These are phyloP conservation scores for Ceyx margarethae DNA, from an alignment of 2,113 vertebrate species.

Conservation along the genomic window DNA sequence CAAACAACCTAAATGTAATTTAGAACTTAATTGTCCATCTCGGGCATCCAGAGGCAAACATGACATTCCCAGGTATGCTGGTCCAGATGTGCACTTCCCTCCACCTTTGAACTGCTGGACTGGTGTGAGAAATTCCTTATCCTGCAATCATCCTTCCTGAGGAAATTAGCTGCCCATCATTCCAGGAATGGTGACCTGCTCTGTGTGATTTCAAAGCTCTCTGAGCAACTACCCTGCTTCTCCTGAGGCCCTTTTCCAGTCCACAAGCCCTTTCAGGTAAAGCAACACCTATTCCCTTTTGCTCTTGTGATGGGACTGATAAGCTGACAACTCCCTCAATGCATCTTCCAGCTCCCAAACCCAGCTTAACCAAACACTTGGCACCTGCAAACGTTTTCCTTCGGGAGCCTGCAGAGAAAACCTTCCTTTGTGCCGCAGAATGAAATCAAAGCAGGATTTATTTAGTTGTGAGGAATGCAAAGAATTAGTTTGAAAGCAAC, in stretches of 20 bases:
- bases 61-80: not conserved
- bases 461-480: not conserved
- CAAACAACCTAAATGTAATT: not conserved
- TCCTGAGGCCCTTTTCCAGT: not conserved
- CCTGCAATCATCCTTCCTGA: not conserved
- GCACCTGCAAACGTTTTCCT: constrained; percentile 16
- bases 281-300: not conserved
- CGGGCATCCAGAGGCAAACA: not conserved
- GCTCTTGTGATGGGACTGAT: not conserved
- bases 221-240: not conserved
- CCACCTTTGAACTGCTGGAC: not conserved
- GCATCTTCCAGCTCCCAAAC: not conserved
- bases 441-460: constrained; percentile 25
- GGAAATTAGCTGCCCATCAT: not conserved
- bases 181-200: not conserved
- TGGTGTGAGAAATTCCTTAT: not conserved
- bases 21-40: not conserved
- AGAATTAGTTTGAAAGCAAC: constrained; percentile 15
- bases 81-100: not conserved
- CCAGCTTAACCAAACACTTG: not conserved
- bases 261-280: constrained; percentile 2
- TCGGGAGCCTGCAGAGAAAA: constrained; percentile 10
- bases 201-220: not conserved
- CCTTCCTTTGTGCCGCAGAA: not conserved
- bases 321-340: not conserved